A percentile compares a stretch with the other conserved stretches of the same genome.
These are phyloP conservation scores for Steinernema feltiae DNA, from an alignment of 1,140 invertebrate species.

Conservation along the genomic window DNA sequence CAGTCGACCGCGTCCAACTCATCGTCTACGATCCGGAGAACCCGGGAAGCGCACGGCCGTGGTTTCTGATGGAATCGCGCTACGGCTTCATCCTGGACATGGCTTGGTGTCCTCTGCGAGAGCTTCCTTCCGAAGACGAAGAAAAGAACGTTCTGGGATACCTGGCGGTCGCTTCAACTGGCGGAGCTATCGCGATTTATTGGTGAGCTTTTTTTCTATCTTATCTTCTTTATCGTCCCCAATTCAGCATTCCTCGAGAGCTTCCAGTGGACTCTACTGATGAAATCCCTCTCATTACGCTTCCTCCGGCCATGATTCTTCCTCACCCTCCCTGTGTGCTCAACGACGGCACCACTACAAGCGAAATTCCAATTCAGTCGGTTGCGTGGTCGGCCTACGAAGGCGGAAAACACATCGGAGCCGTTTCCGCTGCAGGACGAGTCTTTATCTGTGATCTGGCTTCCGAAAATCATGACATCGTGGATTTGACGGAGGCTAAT, in stretches of 20 bases:
- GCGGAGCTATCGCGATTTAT: background rate
- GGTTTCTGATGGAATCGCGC: background rate
- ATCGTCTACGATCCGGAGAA: background rate
- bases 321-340: background rate
- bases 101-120: background rate
- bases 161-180: background rate
- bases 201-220: background rate
- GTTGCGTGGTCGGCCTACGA: background rate
- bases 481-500: background rate
- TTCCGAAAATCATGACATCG: background rate
- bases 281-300: background rate
- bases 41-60: background rate
- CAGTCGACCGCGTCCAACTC: background rate
- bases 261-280: background rate
- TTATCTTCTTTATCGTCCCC: background rate
- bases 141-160: background rate
- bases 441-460: background rate
- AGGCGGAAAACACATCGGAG: background rate
- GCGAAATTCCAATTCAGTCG: conserved; percentile 1
- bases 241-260: background rate
- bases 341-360: background rate
- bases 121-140: background rate
- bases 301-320: background rate
- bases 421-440: background rate
- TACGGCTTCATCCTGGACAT: background rate